A percentile compares a stretch with the other conserved stretches of the same genome.
phyloP scores from a whole-genome alignment of 2,888 invertebrate genomes.

The Cybosia mesomella region DNA sequence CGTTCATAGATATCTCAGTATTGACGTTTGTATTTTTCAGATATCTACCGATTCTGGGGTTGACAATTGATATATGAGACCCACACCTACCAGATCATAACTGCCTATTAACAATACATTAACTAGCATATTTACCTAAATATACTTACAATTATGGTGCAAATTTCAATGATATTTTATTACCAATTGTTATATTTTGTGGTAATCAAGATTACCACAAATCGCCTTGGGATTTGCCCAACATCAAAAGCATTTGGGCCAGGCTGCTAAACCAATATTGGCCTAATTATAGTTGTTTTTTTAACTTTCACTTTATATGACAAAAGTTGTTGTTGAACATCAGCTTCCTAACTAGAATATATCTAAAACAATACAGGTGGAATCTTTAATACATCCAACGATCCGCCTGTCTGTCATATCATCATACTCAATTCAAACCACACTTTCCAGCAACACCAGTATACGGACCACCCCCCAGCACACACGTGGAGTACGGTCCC shows the following conservation, averaged over 20 bases:
- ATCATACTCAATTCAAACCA: slow-evolving; percentile 21
- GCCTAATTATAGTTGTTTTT: too few relatives aligned
- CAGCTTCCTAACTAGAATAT: background rate
- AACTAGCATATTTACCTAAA: background rate
- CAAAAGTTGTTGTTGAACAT: too few relatives aligned
- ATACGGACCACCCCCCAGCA: slow-evolving; percentile 70
- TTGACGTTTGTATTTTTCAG: slow-evolving; percentile 16
- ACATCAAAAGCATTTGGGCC: too few relatives aligned
- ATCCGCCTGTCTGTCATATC: background rate
- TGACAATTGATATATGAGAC: background rate
- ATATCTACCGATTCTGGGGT: background rate
- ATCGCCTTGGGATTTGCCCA: too few relatives aligned
- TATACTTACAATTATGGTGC: background rate
- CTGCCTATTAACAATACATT: background rate
- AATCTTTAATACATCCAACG: background rate
- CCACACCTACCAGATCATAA: background rate
- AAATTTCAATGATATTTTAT: background rate
- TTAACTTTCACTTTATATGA: too few relatives aligned
- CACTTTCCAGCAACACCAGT: slow-evolving; percentile 68
- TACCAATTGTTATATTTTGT: too few relatives aligned
- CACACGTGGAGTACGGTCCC: slow-evolving; percentile 73
- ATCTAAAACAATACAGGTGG: background rate
- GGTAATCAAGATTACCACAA: too few relatives aligned
- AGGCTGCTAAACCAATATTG: too few relatives aligned
- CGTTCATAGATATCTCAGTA: background rate